A percentile compares a stretch with the other conserved stretches of the same genome.
Conservation (phyloP, 1,140 invertebrate species). For the Hyles vespertilio region DNA sequence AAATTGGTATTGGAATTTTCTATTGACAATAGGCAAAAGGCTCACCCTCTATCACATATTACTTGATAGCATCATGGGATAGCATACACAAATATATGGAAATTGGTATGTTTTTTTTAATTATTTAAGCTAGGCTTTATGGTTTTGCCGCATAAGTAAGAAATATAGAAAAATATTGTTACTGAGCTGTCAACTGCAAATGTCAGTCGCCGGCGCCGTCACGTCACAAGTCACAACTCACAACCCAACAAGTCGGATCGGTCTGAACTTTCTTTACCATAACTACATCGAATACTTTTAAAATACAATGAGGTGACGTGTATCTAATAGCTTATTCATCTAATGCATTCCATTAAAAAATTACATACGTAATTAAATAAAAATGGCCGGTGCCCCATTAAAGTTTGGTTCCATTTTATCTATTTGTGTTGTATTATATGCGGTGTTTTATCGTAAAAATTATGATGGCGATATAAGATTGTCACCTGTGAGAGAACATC, state of each 20-base stretch:
- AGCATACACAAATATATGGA: too few relatives aligned
- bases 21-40: too few relatives aligned
- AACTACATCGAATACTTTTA: neutral
- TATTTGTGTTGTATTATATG: slow-evolving; percentile 56
- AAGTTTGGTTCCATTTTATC: slow-evolving; percentile 61
- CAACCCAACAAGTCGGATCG: neutral
- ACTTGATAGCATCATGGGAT: too few relatives aligned
- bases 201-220: neutral
- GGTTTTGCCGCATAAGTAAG: too few relatives aligned
- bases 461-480: slow-evolving; percentile 49
- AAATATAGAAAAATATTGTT: neutral
- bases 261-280: slow-evolving; percentile 1
- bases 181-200: slow-evolving; percentile 3
- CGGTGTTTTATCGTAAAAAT: slow-evolving; percentile 56
- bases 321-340: slow-evolving; percentile 31
- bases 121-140: too few relatives aligned
- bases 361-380: slow-evolving; percentile 27
- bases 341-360: slow-evolving; percentile 52
- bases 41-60: too few relatives aligned
- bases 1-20: too few relatives aligned
- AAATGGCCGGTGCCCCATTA: slow-evolving; percentile 54
- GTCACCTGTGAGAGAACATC: slow-evolving; percentile 58
- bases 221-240: too few relatives aligned
- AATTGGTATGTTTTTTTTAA: too few relatives aligned
- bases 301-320: slow-evolving; percentile 62